A percentile compares a stretch with the other conserved stretches of the same genome.
Evolutionary conservation across 1,140 invertebrate species (phyloP).

Genomic region (Caenorhabditis remanei): DNA sequence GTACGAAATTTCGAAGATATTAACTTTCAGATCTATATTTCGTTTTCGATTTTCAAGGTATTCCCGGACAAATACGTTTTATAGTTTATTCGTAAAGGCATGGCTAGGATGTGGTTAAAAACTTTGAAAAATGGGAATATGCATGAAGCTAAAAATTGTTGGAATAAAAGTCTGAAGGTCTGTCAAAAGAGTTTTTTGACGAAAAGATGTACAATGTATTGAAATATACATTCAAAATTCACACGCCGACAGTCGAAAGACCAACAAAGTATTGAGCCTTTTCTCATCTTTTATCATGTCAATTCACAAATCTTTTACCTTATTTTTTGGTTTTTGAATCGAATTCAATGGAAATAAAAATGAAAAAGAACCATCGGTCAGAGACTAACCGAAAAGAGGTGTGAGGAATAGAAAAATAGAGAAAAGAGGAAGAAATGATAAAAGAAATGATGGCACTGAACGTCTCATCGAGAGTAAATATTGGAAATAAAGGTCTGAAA

Average conservation of each 20-base stretch:
- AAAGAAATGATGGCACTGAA: conserved; percentile 23
- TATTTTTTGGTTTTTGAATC: background rate
- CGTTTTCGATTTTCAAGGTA: too few relatives aligned
- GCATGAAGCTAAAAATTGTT: too few relatives aligned
- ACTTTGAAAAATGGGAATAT: too few relatives aligned
- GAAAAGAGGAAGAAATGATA: conserved; percentile 45
- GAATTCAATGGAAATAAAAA: background rate
- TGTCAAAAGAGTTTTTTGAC: too few relatives aligned
- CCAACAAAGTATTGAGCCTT: conserved; percentile 19
- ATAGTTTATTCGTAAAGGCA: too few relatives aligned
- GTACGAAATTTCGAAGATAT: too few relatives aligned
- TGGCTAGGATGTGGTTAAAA: too few relatives aligned
- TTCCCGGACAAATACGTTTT: too few relatives aligned
- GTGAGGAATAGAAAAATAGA: conserved; percentile 2
- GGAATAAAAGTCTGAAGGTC: too few relatives aligned
- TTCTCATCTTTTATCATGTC: conserved; percentile 23
- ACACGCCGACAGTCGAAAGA: conserved; percentile 22
- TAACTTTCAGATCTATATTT: too few relatives aligned
- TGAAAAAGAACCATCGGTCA: background rate
- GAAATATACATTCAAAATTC: conserved; percentile 9
- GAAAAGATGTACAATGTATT: too few relatives aligned
- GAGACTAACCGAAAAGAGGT: background rate
- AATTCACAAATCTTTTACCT: background rate
- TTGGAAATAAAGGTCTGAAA: conserved; percentile 33
- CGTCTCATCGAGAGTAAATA: conserved; percentile 36